Evolutionary conservation across 1,140 invertebrate genomes (phyloP), one percentile per base, ranked within the genome.

Genomic region (Pseudomyrmex gracilis): DNA sequence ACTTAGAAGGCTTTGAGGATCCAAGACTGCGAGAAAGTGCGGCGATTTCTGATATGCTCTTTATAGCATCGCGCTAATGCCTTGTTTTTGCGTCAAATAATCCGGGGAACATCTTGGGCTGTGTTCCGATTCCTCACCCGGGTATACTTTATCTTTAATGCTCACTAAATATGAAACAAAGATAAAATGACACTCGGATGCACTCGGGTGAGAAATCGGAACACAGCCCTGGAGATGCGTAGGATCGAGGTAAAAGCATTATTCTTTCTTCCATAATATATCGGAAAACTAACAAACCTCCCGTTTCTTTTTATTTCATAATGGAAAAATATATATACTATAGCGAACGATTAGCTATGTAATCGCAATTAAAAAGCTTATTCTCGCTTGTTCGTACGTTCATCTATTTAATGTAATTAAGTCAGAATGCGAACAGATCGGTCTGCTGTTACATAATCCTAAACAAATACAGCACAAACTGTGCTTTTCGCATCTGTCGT

Each of bases 21-120:
- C 15, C 63, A 17, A 24, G 51, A 57, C 2, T 45, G 43, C 34
- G 45, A 58, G 53, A 58, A 47, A 70, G 43, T 15, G 53, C 17
- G 24, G 76, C 64, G 76, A 80, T 58, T 80, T 71, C 51, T 80
- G 64, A 58, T 70, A 80, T 53, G 58, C 34, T 43, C 43, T 80
- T 80, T 70, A 43, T 71, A 60, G 51, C n/a, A 12, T 49, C 53
- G 22, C 22, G 7, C 53, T 20, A 45, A 49, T 45, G 20, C 43
- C 20, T 15, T 15, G 24, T 20, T 8, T 78, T 58, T 47, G 53
- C 15, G 15, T 58, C 66, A 70, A 80, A 80, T 53, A 70, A 45
- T 53, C 20, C 9, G n/a, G 61, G 4, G 13, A 77, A 53, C 57
- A 80, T 20, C 67, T 70, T 80, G n/a, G n/a, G n/a, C n/a, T n/a